phyloP scores from a whole-genome alignment of 2,888 invertebrate genomes.

The Deroplatys truncata region DNA sequence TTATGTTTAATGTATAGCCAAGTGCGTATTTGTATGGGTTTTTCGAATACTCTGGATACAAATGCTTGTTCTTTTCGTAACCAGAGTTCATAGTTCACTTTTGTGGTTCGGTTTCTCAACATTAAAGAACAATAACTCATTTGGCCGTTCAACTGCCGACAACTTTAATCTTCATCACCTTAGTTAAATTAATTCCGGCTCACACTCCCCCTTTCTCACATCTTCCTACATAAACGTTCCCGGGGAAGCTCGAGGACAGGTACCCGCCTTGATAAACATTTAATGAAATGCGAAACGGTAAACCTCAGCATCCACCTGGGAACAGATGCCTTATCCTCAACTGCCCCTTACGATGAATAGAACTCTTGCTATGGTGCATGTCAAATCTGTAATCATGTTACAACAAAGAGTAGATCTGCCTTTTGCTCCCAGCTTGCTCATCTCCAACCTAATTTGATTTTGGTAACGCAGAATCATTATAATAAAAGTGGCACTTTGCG shows the following conservation, averaged over 20 bases:
- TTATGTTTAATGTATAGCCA: no score
- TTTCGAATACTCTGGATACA: no score
- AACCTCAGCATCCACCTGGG: background rate
- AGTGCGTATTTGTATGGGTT: no score
- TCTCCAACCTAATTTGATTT: background rate
- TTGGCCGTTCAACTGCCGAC: background rate
- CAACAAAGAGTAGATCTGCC: background rate
- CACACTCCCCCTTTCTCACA: background rate
- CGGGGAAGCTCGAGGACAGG: background rate
- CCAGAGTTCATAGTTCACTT: background rate
- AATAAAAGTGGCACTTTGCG: background rate
- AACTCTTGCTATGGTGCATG: background rate
- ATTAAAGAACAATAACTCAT: background rate
- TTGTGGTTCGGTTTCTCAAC: background rate
- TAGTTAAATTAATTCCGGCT: background rate
- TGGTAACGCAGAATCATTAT: background rate
- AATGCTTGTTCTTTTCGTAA: no score
- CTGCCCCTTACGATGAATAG: background rate
- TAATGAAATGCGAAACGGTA: background rate
- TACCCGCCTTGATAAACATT: background rate
- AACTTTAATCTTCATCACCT: background rate
- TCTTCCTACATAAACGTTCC: background rate
- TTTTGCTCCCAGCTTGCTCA: background rate
- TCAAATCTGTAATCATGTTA: background rate
- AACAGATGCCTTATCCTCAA: background rate